Conservation (phyloP, 2,113 vertebrate species). For the Ramphastos sulfuratus region DNA sequence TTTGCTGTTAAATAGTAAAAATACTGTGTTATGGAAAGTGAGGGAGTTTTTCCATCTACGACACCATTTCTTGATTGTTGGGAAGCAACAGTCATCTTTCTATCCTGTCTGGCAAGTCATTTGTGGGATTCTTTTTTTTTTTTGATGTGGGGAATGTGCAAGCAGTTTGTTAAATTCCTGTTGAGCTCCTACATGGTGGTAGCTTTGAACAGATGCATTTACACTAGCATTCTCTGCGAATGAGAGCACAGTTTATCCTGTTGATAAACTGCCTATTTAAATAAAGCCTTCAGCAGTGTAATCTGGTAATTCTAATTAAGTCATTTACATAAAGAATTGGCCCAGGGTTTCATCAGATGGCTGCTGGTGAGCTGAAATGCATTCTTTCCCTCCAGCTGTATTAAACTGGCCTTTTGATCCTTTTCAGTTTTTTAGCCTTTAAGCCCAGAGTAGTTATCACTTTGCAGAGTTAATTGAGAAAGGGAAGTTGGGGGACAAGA, state of each 20-base stretch:
- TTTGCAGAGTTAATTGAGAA: constrained; percentile 71
- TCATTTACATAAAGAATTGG: constrained; percentile 75
- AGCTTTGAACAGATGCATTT: neutral
- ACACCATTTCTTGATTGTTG: neutral
- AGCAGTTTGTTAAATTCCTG: neutral
- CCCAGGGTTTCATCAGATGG: constrained; percentile 71
- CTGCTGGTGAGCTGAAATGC: constrained; percentile 70
- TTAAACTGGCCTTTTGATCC: constrained; percentile 69
- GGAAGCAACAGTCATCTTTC: neutral
- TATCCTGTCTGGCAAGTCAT: neutral
- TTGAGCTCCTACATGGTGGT: neutral
- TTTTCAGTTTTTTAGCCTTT: constrained; percentile 57
- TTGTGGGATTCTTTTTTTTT: neutral
- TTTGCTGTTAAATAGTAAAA: neutral
- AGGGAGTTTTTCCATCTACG: neutral
- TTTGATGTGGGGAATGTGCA: neutral
- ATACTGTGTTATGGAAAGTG: neutral
- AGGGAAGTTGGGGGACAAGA: constrained; percentile 31
- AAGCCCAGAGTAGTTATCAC: constrained; percentile 71
- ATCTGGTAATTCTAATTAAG: constrained; percentile 78
- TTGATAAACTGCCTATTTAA: constrained; percentile 70
- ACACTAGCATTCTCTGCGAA: constrained; percentile 1
- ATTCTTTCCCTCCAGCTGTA: constrained; percentile 76
- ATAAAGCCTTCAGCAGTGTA: constrained; percentile 69
- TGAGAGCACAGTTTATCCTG: constrained; percentile 47